Evolutionary conservation across 2,113 vertebrate genomes (phyloP).

Genomic region (Naja naja): DNA sequence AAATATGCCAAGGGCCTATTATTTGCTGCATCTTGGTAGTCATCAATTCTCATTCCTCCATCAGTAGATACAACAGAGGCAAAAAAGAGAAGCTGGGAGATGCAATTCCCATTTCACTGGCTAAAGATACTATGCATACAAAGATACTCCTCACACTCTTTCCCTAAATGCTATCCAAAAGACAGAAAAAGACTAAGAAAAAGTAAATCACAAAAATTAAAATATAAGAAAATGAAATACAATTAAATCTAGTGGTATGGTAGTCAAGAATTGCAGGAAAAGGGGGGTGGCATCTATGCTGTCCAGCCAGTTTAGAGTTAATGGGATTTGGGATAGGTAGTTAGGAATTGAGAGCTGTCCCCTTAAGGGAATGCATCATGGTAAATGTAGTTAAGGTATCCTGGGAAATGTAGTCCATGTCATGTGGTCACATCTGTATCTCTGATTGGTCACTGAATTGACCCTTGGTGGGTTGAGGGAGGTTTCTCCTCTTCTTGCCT

Average conservation of each 20-base stretch:
- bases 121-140: not conserved
- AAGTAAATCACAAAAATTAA: not conserved
- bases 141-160: not conserved
- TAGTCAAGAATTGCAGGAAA: not conserved
- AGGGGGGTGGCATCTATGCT: rapidly evolving
- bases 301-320: too few species aligned
- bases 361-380: too few species aligned
- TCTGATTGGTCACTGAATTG: too few species aligned
- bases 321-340: too few species aligned
- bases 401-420: too few species aligned
- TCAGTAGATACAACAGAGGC: not conserved
- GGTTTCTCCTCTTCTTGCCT: too few species aligned
- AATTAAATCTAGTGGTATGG: not conserved
- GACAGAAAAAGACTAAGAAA: not conserved
- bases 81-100: not conserved
- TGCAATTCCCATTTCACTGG: not conserved
- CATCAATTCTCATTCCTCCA: not conserved
- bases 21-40: not conserved
- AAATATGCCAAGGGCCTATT: not conserved
- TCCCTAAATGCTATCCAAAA: not conserved
- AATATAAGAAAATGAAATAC: not conserved
- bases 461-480: too few species aligned
- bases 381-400: too few species aligned
- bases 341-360: too few species aligned
- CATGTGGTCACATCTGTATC: too few species aligned